phyloP scores from a whole-genome alignment of 2,888 invertebrate species.

The Chouioia cunea region DNA sequence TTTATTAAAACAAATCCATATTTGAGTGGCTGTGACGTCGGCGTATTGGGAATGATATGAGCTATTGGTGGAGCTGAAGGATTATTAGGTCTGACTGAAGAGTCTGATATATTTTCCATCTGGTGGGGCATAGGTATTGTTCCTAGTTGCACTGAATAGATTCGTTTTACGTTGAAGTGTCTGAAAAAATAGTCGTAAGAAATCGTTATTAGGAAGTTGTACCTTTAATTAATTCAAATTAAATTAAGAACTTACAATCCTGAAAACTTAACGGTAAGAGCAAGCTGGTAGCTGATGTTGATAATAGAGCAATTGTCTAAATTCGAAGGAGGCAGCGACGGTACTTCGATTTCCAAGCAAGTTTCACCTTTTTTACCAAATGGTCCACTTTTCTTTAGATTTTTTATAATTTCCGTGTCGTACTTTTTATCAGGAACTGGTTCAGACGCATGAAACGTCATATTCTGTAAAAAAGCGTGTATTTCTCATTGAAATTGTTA shows the following conservation, averaged over 20 bases:
- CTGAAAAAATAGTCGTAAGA: conserved; percentile 23
- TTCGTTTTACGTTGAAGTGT: conserved; percentile 75
- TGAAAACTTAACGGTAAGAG: conserved; percentile 67
- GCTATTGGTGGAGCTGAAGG: conserved; percentile 34
- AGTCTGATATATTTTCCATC: neutral
- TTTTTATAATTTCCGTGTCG: conserved; percentile 71
- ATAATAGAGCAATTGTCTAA: conserved; percentile 79
- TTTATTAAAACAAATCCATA: too few species aligned
- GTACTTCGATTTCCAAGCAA: conserved; percentile 76
- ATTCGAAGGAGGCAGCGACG: conserved; percentile 80
- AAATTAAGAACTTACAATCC: conserved; percentile 45
- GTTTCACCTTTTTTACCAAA: conserved; percentile 72
- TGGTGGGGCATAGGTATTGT: conserved; percentile 76
- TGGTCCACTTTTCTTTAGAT: conserved; percentile 73
- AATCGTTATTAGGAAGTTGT: conserved; percentile 1
- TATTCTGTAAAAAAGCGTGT: conserved; percentile 64
- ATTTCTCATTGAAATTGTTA: neutral
- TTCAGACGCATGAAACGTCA: conserved; percentile 73
- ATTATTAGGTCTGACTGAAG: neutral
- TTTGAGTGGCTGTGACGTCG: conserved; percentile 4
- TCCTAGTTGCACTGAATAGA: conserved; percentile 78
- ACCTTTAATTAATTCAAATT: neutral
- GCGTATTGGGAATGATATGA: neutral
- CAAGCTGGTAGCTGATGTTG: conserved; percentile 78
- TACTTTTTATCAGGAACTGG: conserved; percentile 72